Evolutionary conservation across 2,113 vertebrate species (phyloP).

Genomic region (Antechinus stuartii): DNA sequence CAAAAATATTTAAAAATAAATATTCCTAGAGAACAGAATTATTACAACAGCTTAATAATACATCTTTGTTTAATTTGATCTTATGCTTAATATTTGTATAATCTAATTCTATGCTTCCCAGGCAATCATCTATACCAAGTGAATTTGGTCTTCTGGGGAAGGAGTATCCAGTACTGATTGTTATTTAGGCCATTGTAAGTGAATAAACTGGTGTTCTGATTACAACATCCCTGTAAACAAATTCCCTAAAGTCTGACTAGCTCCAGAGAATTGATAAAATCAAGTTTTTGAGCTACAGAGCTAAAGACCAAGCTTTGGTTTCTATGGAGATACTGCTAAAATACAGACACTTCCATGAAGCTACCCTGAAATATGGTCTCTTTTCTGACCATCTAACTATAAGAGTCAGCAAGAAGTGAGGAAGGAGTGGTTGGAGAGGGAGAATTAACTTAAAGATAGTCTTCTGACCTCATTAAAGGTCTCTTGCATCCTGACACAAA

Average conservation of each 20-base stretch:
- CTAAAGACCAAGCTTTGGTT: not conserved
- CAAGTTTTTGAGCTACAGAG: not conserved
- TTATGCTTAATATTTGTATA: not conserved
- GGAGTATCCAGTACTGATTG: not conserved
- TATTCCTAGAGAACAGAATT: not conserved
- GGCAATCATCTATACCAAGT: not conserved
- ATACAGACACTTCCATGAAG: not conserved
- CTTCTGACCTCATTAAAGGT: not conserved
- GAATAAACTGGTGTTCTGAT: not conserved
- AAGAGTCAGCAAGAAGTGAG: not conserved
- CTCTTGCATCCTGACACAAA: not conserved
- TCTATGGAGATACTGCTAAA: not conserved
- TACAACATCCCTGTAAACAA: not conserved
- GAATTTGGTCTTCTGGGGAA: not conserved
- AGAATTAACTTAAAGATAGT: not conserved
- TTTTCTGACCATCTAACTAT: not conserved
- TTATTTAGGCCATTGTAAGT: not conserved
- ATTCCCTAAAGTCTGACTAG: not conserved
- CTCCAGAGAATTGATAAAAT: not conserved
- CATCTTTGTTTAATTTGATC: not conserved
- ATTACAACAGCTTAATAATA: not conserved
- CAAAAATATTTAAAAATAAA: not conserved
- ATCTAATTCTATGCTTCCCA: not conserved
- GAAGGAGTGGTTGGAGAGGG: not conserved
- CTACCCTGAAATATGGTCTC: not conserved